These are phyloP conservation scores for Petrolisthes cinctipes DNA, from an alignment of 2,888 invertebrate genomes.

Conservation along the genomic window DNA sequence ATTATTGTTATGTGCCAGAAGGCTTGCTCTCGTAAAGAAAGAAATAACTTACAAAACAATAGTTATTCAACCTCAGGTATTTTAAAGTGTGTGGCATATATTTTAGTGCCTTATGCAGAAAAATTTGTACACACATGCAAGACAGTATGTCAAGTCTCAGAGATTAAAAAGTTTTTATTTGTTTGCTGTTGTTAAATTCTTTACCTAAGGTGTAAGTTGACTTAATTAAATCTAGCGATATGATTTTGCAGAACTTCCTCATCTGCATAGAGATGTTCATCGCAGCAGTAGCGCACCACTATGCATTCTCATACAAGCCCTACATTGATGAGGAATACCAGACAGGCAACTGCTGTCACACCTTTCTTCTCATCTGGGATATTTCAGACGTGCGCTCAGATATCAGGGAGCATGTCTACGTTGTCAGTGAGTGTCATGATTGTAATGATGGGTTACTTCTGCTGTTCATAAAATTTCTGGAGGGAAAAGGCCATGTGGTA, in stretches of 20 bases:
- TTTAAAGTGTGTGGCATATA: too few relatives aligned
- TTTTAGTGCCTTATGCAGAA: too few relatives aligned
- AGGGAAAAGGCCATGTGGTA: not conserved
- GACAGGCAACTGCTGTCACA: slow-evolving; percentile 77
- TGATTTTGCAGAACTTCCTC: slow-evolving; percentile 82
- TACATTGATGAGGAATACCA: slow-evolving; percentile 76
- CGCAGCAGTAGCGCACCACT: slow-evolving; percentile 94
- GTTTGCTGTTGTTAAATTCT: too few relatives aligned
- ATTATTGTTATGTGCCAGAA: too few relatives aligned
- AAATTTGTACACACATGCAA: too few relatives aligned
- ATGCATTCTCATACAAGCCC: slow-evolving; percentile 93
- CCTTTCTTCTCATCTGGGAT: slow-evolving; percentile 94
- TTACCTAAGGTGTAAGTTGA: too few relatives aligned
- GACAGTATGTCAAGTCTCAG: too few relatives aligned
- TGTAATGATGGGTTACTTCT: not conserved
- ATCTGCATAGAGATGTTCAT: slow-evolving; percentile 98
- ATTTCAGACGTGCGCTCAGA: slow-evolving; percentile 95
- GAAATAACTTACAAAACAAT: too few relatives aligned
- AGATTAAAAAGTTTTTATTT: too few relatives aligned
- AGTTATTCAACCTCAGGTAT: too few relatives aligned
- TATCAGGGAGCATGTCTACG: slow-evolving; percentile 91
- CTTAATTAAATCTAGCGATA: too few relatives aligned
- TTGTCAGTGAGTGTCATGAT: slow-evolving; percentile 76
- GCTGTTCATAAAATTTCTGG: not conserved
- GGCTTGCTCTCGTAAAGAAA: too few relatives aligned